Conservation (phyloP, 1,140 invertebrate genomes). For the Micrasema minimum region DNA sequence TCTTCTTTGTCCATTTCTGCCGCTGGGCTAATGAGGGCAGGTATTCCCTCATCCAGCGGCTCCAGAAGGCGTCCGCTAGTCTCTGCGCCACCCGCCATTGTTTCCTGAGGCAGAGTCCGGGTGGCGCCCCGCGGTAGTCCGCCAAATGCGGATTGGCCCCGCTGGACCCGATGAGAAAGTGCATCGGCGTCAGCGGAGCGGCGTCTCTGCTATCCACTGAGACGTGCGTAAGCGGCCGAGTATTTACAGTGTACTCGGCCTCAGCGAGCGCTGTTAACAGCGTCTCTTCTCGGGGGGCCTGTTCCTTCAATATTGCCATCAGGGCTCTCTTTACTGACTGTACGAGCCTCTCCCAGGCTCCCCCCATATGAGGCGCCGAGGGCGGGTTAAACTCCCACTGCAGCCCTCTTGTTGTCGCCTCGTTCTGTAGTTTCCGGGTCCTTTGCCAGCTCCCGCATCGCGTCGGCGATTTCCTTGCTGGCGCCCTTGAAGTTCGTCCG, state of each 20-base stretch:
- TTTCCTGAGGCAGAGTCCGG: background rate
- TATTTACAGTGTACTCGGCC: conserved; percentile 47
- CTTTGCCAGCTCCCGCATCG: background rate
- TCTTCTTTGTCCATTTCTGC: background rate
- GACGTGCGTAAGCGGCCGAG: conserved; percentile 47
- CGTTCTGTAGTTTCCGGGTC: background rate
- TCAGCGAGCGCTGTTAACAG: conserved; percentile 47
- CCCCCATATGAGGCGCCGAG: conserved; percentile 58
- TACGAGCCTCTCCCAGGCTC: conserved; percentile 60
- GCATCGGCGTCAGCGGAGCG: conserved; percentile 48
- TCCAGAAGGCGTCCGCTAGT: background rate
- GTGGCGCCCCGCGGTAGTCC: no score
- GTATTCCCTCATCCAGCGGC: conserved; percentile 34
- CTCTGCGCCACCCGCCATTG: background rate
- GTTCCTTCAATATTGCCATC: conserved; percentile 30
- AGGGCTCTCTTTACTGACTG: conserved; percentile 57
- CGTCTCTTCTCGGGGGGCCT: conserved; percentile 52
- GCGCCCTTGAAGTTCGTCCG: conserved; percentile 6
- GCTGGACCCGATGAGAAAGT: conserved; percentile 50
- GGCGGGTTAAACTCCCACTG: background rate
- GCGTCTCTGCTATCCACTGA: conserved; percentile 46
- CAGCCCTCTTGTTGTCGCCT: background rate
- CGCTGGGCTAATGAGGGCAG: background rate
- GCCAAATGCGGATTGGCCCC: background rate
- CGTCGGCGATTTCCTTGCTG: background rate